A percentile compares a stretch with the other conserved stretches of the same genome.
Evolutionary conservation across 1,140 invertebrate genomes (phyloP).

Genomic region (Megalopta genalis): DNA sequence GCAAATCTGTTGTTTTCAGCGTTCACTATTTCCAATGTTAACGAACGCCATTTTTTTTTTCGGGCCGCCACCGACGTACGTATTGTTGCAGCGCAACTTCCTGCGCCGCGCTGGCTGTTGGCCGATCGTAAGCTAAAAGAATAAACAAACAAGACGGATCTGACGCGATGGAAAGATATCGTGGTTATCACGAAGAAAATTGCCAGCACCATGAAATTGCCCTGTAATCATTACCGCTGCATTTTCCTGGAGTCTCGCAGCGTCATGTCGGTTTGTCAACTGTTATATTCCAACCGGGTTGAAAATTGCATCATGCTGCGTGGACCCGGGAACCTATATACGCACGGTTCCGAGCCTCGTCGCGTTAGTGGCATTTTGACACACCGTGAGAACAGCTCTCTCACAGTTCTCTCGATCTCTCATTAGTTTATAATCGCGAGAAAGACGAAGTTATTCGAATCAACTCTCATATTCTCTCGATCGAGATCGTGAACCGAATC

Average conservation of each 20-base stretch:
- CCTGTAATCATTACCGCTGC: background rate
- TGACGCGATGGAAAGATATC: background rate
- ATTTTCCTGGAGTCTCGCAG: background rate
- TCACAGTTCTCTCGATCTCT: background rate
- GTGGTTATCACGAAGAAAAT: background rate
- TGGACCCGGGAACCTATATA: background rate
- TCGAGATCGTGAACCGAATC: too few relatives aligned
- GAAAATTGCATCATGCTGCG: slow-evolving; percentile 25
- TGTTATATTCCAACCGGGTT: background rate
- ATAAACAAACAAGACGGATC: background rate
- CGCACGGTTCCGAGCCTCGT: too few relatives aligned
- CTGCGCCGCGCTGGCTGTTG: too few relatives aligned
- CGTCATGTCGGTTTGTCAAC: slow-evolving; percentile 9
- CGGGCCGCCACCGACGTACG: too few relatives aligned
- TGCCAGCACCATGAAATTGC: too few relatives aligned
- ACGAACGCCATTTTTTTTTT: too few relatives aligned
- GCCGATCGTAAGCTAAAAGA: background rate
- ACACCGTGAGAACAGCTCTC: background rate
- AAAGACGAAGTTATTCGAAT: too few relatives aligned
- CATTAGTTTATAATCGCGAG: background rate
- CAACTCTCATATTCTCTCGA: too few relatives aligned
- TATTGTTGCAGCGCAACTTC: too few relatives aligned
- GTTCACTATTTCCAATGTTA: too few relatives aligned
- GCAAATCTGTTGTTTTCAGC: too few relatives aligned
- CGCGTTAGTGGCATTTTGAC: background rate